Conservation (phyloP, 1,140 invertebrate genomes). For the Pseudachorutes palmiensis region DNA sequence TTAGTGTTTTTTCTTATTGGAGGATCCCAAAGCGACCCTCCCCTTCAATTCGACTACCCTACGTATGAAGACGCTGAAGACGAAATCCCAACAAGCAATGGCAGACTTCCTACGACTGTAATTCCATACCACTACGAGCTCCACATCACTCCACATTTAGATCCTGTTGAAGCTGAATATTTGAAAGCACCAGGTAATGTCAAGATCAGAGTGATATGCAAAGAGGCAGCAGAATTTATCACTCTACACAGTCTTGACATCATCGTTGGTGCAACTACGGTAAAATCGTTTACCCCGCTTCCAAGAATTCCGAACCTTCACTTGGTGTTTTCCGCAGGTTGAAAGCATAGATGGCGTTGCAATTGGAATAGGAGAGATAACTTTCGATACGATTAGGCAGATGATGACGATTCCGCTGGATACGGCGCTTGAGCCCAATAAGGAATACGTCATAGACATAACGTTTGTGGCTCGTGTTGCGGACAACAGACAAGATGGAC, state of each 20-base stretch:
- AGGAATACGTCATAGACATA: background rate
- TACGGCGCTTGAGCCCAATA: background rate
- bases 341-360: background rate
- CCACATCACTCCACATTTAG: background rate
- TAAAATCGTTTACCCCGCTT: too few relatives aligned
- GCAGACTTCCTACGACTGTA: background rate
- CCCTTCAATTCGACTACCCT: too few relatives aligned
- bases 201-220: background rate
- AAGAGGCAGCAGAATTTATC: background rate
- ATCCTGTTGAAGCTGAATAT: background rate
- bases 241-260: background rate
- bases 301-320: too few relatives aligned
- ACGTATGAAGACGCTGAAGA: too few relatives aligned
- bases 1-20: too few relatives aligned
- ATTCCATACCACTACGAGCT: slow-evolving; percentile 1
- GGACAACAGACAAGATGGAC: background rate
- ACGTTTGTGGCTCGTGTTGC: background rate
- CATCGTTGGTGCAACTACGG: background rate
- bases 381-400: background rate
- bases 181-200: background rate
- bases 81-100: too few relatives aligned
- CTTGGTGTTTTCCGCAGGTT: too few relatives aligned
- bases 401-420: background rate
- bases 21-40: too few relatives aligned
- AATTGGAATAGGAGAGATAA: background rate